Base-by-base conservation (phyloP, 2,797 vertebrate genomes). In the Clarias platycephalus region DNA sequence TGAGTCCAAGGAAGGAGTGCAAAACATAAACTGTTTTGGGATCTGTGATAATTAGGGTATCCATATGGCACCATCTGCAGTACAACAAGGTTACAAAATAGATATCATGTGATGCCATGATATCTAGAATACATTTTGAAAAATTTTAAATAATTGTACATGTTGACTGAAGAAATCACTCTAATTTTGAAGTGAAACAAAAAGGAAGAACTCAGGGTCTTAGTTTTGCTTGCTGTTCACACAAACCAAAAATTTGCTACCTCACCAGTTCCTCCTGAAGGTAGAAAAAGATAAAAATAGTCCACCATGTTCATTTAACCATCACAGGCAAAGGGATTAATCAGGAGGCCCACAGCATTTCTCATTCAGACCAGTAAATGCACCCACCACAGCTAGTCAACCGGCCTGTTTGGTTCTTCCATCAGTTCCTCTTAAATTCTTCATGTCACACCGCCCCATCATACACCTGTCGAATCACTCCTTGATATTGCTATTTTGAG, bases 391-490 rank as follows among this genome's bases (percentile, higher is more conserved):
- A 79, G 84, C 83, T 77, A 83, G 81, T 86, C 89, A 85, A 63
- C 62, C 80, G 67, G 76, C 70, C 86, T 83, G 82, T 68, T 82
- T 62, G 83, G 83, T 72, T 81, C 81, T 83, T 90, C 88, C 85
- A 86, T 90, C 84, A 87, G 71, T 83, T 82, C 84, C 80, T 80
- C 81, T 84, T 85, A 89, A 89, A 89, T 90, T 85, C 86, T 84
- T 89, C 84, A 85, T 74, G 88, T 89, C 83, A 88, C 83, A 85
- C 70, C 64, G 82, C 87, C 83, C 84, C 89, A 90, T 89, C 89
- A 88, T 86, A 90, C 88, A 87, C 90, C 90, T 86, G 85, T 89
- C 88, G 86, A 88, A 91, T 90, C 88, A 88, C 86, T 89, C 90
- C 89, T 89, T 89, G 89, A 90, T 81, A 91, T 86, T 87, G 83